Evolutionary conservation across 2,113 vertebrate species (phyloP).

Genomic region (Motacilla tschutschensis): DNA sequence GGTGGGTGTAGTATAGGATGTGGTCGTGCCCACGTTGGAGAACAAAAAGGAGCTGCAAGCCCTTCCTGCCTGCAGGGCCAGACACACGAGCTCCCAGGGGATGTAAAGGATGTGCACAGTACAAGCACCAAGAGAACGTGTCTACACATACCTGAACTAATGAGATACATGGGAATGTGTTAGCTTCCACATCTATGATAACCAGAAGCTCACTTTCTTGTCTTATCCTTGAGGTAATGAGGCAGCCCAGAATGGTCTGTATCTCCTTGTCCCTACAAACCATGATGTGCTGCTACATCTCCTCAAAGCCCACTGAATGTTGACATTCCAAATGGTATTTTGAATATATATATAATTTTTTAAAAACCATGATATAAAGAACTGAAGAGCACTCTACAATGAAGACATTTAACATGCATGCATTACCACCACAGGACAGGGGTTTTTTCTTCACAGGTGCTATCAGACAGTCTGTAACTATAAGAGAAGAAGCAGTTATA

Average conservation of each 20-base stretch:
- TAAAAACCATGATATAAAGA: not conserved
- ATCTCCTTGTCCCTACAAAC: slow-evolving; percentile 82
- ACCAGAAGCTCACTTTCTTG: slow-evolving; percentile 50
- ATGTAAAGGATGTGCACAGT: not conserved
- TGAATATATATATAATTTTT: not conserved
- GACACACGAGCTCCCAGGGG: not conserved
- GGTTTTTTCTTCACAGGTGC: not conserved
- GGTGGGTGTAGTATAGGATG: accelerated
- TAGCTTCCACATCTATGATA: slow-evolving; percentile 50
- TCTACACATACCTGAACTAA: slow-evolving; percentile 50
- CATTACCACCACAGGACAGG: slow-evolving; percentile 15
- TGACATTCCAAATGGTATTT: slow-evolving; percentile 58
- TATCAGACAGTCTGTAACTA: slow-evolving; percentile 32
- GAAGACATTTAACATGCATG: slow-evolving; percentile 12
- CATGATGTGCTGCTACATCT: slow-evolving; percentile 82
- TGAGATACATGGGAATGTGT: slow-evolving; percentile 15
- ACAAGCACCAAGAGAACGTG: not conserved
- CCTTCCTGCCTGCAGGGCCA: not conserved
- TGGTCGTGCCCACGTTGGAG: not conserved
- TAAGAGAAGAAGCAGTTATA: slow-evolving; percentile 46
- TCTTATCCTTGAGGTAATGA: slow-evolving; percentile 70
- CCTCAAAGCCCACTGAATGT: slow-evolving; percentile 65
- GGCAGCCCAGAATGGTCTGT: slow-evolving; percentile 82
- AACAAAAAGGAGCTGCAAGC: not conserved
- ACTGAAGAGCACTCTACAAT: slow-evolving; percentile 35